These are phyloP conservation scores for Sciaenops ocellatus DNA, from an alignment of 2,797 vertebrate genomes.

Conservation along the genomic window DNA sequence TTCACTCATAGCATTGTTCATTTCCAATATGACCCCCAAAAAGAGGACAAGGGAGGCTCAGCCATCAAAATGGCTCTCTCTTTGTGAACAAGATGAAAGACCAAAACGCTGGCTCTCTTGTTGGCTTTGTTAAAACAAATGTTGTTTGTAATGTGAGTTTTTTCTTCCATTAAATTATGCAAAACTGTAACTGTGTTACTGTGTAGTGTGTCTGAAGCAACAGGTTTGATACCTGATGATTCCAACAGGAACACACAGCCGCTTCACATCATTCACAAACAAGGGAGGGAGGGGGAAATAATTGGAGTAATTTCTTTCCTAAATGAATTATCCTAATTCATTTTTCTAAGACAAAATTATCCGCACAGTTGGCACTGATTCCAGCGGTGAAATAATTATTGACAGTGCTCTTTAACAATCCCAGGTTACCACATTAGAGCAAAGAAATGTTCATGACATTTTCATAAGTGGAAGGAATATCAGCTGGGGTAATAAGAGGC, in stretches of 20 bases:
- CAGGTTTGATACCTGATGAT: slow-evolving; percentile 84
- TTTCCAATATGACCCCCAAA: slow-evolving; percentile 27
- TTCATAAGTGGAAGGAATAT: slow-evolving; percentile 48
- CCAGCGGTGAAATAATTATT: slow-evolving; percentile 34
- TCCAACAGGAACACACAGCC: slow-evolving; percentile 34
- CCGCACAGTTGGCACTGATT: slow-evolving; percentile 7
- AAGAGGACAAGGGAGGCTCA: slow-evolving; percentile 7
- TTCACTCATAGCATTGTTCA: slow-evolving; percentile 20
- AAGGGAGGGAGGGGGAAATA: background rate
- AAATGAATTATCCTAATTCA: slow-evolving; percentile 33
- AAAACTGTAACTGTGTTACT: slow-evolving; percentile 4
- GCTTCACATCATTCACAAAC: slow-evolving; percentile 31
- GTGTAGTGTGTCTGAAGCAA: slow-evolving; percentile 64
- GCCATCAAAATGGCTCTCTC: slow-evolving; percentile 56
- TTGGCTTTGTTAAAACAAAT: background rate
- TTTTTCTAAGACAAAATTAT: slow-evolving; percentile 35
- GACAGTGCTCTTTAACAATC: slow-evolving; percentile 47
- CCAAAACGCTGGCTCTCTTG: background rate
- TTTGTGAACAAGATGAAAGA: slow-evolving; percentile 45
- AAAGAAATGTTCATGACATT: slow-evolving; percentile 51
- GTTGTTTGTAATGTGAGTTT: background rate
- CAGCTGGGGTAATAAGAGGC: slow-evolving; percentile 29
- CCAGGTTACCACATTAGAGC: slow-evolving; percentile 41
- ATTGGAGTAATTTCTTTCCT: slow-evolving; percentile 30
- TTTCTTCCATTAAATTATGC: background rate